Percentiles rank a stretch among this genome's conserved stretches.
phyloP scores from a whole-genome alignment of 2,113 vertebrate species.

The Eptesicus fuscus region DNA sequence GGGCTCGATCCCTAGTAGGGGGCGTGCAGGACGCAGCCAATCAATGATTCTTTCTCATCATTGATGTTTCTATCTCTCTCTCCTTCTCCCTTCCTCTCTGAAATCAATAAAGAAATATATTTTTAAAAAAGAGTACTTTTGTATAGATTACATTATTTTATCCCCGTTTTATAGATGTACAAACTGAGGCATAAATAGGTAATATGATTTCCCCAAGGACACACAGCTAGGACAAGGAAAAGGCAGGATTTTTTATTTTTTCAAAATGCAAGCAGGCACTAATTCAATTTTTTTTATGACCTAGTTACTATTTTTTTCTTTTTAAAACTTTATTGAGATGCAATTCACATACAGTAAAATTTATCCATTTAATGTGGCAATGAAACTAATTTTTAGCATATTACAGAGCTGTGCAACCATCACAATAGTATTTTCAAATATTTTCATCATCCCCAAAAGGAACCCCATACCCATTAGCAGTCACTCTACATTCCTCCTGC shows the following conservation, averaged over 20 bases:
- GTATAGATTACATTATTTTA: not conserved
- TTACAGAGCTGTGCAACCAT: not conserved
- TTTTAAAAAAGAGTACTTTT: not conserved
- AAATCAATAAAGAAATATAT: no score
- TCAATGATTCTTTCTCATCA: no score
- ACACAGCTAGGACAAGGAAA: not conserved
- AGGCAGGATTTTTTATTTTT: not conserved
- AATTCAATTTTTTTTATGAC: constrained; percentile 5
- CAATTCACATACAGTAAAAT: constrained; percentile 22
- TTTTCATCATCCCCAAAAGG: not conserved
- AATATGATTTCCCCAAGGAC: not conserved
- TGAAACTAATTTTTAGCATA: constrained; percentile 26
- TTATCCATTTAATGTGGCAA: not conserved
- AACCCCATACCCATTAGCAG: not conserved
- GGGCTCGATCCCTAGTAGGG: no score
- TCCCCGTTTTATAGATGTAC: not conserved
- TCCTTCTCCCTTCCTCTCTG: no score
- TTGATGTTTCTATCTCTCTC: no score
- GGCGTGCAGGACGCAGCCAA: no score
- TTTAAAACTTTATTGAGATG: constrained; percentile 17
- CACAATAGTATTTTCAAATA: constrained; percentile 16
- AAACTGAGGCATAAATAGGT: not conserved
- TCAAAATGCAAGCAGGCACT: not conserved
- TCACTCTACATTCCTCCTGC: not conserved
- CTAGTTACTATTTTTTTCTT: not conserved